phyloP scores from a whole-genome alignment of 2,888 invertebrate genomes.

The Caenorhabditis sp. region DNA sequence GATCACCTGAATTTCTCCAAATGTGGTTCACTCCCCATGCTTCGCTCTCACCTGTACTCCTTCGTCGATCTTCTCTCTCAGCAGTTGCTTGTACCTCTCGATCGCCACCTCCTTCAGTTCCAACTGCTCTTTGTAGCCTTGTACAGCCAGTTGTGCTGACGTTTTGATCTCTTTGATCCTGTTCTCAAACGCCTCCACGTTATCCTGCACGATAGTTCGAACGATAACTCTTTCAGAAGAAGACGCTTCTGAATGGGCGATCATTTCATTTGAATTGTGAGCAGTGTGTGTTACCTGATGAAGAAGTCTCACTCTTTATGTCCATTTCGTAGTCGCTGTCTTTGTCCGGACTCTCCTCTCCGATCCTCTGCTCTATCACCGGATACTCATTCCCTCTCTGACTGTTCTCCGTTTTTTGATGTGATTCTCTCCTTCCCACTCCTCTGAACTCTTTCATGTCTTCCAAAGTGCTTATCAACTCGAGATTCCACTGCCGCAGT shows the following conservation, averaged over 20 bases:
- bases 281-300: not conserved
- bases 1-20: constrained; percentile 9
- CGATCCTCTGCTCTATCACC: not conserved
- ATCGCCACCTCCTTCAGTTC: constrained; percentile 70
- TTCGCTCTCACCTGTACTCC: constrained; percentile 27
- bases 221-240: constrained; percentile 44
- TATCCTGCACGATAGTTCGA: constrained; percentile 70
- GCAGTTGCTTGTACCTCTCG: constrained; percentile 66
- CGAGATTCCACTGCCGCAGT: constrained; percentile 62
- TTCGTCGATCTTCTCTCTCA: constrained; percentile 59
- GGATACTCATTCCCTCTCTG: constrained; percentile 2
- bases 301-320: constrained; percentile 27
- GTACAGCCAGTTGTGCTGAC: constrained; percentile 68
- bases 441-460: constrained; percentile 46
- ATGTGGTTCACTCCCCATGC: no score
- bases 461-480: constrained; percentile 49
- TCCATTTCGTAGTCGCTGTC: constrained; percentile 66
- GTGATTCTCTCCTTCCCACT: constrained; percentile 9
- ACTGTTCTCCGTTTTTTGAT: constrained; percentile 8
- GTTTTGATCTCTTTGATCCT: constrained; percentile 67
- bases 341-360: constrained; percentile 29
- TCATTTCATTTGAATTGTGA: not conserved
- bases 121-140: constrained; percentile 74
- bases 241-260: constrained; percentile 2
- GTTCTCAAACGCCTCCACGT: constrained; percentile 67